Base-by-base conservation (phyloP, 2,888 invertebrate genomes). In the Andrena trimmerana region DNA sequence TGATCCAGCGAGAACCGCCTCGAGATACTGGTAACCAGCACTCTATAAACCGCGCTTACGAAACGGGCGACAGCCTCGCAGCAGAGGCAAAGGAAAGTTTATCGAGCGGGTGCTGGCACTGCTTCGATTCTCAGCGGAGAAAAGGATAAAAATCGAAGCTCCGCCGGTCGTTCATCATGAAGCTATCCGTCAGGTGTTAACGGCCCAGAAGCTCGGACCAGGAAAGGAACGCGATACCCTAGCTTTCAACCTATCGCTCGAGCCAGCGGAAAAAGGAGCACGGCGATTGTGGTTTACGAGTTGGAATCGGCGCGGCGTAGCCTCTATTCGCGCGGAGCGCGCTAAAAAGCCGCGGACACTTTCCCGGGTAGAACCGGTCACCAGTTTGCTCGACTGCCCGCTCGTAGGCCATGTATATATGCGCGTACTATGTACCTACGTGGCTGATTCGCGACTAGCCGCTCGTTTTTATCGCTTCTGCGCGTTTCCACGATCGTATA, bases 281-380 rank as follows among this genome's bases (percentile, higher is more conserved):
- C 52, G 59, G 60, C 66, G 71, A 80, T 80, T 80, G 80, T 52
- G 80, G 80, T 81, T 65, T 71, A 57, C 66, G 81, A 71, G 71
- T 67, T 66, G 63, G 80, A 13, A 36, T 36, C 48, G 54, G 27
- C 24, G 42, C 6, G 57, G 33, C 20, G 72, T 52, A 52, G 72
- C 36, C 59, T 75, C 60, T n/a, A n/a, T 54, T 42, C 42, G 42
- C 42, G 42, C 42, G 10, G 24, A 6, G 27, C 66, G 5, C 16
- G n/a, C n/a, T 54, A 29, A 62, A 66, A 75, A 36, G 33, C 1
- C 6, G 24, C 27, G 42, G 27, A 8, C 20, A 69, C 80, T 79
- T 79, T 79, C 63, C 27, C 65, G 57, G 1, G 24, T 10, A 59
- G 57, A 77, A 65, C 65, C 33, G 42, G 74, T 65, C 24, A 29